Conservation (phyloP, 2,888 invertebrate species). For the Ypsolopha sequella region DNA sequence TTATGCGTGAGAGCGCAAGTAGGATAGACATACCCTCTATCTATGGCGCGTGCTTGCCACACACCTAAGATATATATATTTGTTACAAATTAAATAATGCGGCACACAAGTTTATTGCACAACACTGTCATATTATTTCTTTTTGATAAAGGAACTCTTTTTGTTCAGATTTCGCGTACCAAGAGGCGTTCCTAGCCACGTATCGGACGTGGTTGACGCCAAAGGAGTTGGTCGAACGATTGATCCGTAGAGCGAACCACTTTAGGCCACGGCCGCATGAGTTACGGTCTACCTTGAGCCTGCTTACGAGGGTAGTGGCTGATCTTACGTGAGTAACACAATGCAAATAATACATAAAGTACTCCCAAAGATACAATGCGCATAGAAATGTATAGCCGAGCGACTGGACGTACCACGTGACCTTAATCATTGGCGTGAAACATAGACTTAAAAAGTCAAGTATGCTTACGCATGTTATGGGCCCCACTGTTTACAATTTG, state of each 20-base stretch:
- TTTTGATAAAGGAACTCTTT: not conserved
- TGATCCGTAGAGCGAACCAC: slow-evolving; percentile 82
- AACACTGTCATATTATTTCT: not conserved
- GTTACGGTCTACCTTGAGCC: slow-evolving; percentile 89
- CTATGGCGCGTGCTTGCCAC: not conserved
- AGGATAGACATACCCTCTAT: no score
- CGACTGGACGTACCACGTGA: no score
- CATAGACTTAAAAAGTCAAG: no score
- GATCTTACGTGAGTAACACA: slow-evolving; percentile 88
- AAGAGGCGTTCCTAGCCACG: slow-evolving; percentile 98
- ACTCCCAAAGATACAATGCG: not conserved
- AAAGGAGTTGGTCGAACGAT: slow-evolving; percentile 85
- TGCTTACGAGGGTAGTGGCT: slow-evolving; percentile 94
- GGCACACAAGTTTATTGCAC: not conserved
- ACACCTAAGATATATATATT: not conserved
- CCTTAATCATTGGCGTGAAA: no score
- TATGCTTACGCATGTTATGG: no score
- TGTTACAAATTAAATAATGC: no score
- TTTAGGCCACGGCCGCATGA: slow-evolving; percentile 72
- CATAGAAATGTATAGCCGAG: no score
- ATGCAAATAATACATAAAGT: not conserved
- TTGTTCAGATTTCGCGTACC: slow-evolving; percentile 86
- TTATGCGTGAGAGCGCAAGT: no score
- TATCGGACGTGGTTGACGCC: slow-evolving; percentile 96
- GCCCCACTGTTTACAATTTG: no score